A percentile compares a stretch with the other conserved stretches of the same genome.
Conservation (phyloP, 2,888 invertebrate genomes). For the Euplexia lucipara region DNA sequence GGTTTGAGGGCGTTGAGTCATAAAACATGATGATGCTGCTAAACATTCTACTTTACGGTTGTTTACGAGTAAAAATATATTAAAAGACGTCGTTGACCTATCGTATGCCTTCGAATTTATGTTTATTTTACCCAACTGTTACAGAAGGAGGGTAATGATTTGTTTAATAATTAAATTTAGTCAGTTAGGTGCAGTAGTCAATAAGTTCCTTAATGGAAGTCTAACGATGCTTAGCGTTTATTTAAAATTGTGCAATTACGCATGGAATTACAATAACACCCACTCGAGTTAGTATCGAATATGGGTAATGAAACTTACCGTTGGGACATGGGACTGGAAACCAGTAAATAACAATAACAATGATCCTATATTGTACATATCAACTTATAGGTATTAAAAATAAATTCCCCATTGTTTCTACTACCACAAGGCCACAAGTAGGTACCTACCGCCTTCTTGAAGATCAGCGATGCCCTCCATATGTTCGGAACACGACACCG, state of each 20-base stretch:
- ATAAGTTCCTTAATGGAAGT: constrained; percentile 13
- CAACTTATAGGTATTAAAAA: constrained; percentile 53
- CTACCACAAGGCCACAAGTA: constrained; percentile 46
- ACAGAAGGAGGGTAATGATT: too few species aligned
- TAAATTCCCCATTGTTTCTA: constrained; percentile 61
- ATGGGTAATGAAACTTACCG: constrained; percentile 8
- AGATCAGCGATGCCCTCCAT: constrained; percentile 72
- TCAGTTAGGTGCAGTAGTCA: constrained; percentile 13
- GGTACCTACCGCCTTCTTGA: constrained; percentile 62
- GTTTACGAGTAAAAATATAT: constrained; percentile 30
- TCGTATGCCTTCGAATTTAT: constrained; percentile 18
- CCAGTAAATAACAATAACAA: constrained; percentile 38
- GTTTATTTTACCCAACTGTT: constrained; percentile 22
- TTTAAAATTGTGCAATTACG: constrained; percentile 14
- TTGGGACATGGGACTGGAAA: constrained; percentile 7
- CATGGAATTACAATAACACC: constrained; percentile 20
- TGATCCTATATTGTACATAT: too few species aligned
- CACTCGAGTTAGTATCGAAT: constrained; percentile 18
- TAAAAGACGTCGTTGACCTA: constrained; percentile 44
- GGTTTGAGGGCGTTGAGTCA: constrained; percentile 30
- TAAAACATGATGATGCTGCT: constrained; percentile 30
- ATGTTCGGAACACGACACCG: constrained; percentile 81
- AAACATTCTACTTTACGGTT: constrained; percentile 26
- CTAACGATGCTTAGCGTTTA: constrained; percentile 13
- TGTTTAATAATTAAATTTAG: constrained; percentile 15